phyloP scores from a whole-genome alignment of 2,797 vertebrate genomes.

The Thunnus albacares region DNA sequence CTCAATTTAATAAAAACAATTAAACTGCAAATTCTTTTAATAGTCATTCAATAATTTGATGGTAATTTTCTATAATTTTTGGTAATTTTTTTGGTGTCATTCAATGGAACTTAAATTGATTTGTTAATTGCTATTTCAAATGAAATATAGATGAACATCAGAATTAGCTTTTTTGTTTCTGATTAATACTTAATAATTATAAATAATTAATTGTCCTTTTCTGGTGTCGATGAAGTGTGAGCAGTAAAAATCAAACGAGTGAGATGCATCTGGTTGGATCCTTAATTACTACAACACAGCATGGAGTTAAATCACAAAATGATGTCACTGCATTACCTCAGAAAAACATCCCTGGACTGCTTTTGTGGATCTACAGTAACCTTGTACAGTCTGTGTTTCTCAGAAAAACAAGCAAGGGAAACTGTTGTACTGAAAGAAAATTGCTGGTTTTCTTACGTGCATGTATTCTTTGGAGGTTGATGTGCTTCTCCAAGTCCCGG shows the following conservation, averaged over 20 bases:
- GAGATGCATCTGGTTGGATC: not conserved
- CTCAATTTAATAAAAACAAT: no score
- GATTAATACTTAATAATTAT: not conserved
- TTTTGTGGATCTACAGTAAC: not conserved
- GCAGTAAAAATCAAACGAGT: not conserved
- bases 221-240: not conserved
- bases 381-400: not conserved
- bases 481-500: slow-evolving; percentile 96
- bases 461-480: slow-evolving; percentile 97
- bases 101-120: no score
- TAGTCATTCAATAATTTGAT: no score
- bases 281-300: not conserved
- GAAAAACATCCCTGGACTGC: not conserved
- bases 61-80: no score
- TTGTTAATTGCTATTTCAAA: no score
- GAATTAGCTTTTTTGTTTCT: no score
- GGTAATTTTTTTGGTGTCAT: no score
- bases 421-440: not conserved
- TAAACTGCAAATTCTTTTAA: no score
- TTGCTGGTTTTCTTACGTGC: slow-evolving; percentile 88
- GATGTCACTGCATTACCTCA: not conserved
- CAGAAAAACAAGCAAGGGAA: not conserved
- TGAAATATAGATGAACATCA: no score
- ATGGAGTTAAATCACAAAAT: not conserved
- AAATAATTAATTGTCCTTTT: not conserved